Percentiles rank a stretch among this genome's conserved stretches.
These are phyloP conservation scores for Ptychobarbus kaznakovi DNA, from an alignment of 2,797 vertebrate species.

Conservation along the genomic window DNA sequence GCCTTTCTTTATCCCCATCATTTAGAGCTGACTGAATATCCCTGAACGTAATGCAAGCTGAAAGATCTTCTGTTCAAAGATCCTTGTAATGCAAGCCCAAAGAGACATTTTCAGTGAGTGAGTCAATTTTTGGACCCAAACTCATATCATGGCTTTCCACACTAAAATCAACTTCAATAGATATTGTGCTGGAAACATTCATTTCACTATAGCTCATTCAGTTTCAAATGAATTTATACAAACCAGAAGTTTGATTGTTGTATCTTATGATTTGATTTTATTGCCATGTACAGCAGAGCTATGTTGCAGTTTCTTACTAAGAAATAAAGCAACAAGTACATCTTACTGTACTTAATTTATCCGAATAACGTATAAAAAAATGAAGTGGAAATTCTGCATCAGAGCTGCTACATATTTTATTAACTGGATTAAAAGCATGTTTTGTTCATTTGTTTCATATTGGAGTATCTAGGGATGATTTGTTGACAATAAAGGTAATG, in stretches of 20 bases:
- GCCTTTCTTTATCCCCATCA: neutral
- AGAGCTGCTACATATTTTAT: neutral
- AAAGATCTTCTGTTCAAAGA: neutral
- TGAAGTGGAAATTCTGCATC: neutral
- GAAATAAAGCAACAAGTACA: neutral
- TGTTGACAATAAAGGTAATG: neutral
- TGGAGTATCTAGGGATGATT: neutral
- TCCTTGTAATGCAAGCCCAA: neutral
- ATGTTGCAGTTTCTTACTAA: neutral
- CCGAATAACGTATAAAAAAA: neutral
- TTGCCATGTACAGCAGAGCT: neutral
- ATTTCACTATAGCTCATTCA: neutral
- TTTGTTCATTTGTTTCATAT: neutral
- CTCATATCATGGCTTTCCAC: slow-evolving; percentile 11
- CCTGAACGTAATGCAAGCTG: neutral
- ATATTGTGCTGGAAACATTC: neutral
- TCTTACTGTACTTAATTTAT: neutral
- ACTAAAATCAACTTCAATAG: neutral
- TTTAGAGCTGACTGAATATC: neutral
- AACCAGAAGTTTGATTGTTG: neutral
- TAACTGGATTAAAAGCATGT: neutral
- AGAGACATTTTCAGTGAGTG: neutral
- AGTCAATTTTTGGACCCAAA: slow-evolving; percentile 5
- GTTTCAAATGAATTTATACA: neutral
- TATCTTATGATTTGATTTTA: neutral